Evolutionary conservation across 2,797 vertebrate species (phyloP), one percentile per base, ranked within the genome.

Genomic region (Trachurus trachurus): DNA sequence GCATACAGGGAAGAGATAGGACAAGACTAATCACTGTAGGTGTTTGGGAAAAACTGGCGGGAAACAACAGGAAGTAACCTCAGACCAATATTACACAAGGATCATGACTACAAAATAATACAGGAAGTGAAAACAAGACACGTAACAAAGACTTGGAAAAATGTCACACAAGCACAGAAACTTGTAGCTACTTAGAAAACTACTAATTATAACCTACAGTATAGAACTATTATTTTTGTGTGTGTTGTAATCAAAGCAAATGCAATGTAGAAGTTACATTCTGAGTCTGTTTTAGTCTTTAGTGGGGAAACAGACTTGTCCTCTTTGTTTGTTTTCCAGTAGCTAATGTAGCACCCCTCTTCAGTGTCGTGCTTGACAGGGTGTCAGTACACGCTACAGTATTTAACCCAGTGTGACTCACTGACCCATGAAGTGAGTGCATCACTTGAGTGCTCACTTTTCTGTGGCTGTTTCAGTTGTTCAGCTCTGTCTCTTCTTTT

Each of bases 351-450:
- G 26, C 7, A 45, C 57, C 67, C 56, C 12, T 62, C 50, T 45
- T 56, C 9, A 45, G 4, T 37, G 19, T 16, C 21, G 26, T 17
- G 26, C 17, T 61, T 57, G 50, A 66, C n/a, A 70, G 31, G 13
- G 6, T 66, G 66, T 22, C 71, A 64, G 11, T n/a, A 31, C 15
- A 26, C 10, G 26, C 42, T 22, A 37, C 34, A 37, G 34, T 37
- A 37, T 49, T 57, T 68, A 50, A 64, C 39, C 59, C 47, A 44
- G 44, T 12, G 42, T 67, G 66, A 71, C 66, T 67, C 62, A 56
- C 4, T 70, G 52, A 82, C 69, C 49, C 0, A 2, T 6, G 7
- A 10, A 44, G 52, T 67, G 31, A 75, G 16, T 75, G 40, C 67
- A 59, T 45, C 67, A 65, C 47, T 60, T 15, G 9, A 13, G 16